Base-by-base conservation (phyloP, 2,797 vertebrate species). In the Netta rufina region DNA sequence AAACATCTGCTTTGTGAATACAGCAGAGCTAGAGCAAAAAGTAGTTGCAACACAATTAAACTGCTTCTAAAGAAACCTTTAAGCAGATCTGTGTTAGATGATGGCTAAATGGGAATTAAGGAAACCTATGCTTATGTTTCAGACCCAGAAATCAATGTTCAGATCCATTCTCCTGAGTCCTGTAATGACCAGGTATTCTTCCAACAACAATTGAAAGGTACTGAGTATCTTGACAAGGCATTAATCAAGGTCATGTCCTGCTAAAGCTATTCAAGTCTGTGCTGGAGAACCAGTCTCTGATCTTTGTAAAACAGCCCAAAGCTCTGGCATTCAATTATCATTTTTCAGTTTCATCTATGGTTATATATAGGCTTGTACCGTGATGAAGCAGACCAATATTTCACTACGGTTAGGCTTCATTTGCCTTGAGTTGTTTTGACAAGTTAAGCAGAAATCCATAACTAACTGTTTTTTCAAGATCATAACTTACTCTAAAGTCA, bases 381-480 rank as follows among this genome's bases (percentile, higher is more conserved):
- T 60, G 62, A 81, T 74, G 57, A 66, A 91, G 47, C 54, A 93
- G 58, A 28, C 38, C 51, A 74, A 72, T 93, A 95, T 96, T 95
- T 95, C 87, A 91, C 41, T 47, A 8, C 86, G 73, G 79, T 83
- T 89, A 69, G 28, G 83, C 30, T 93, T 96, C 89, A 95, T 96
- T 94, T 96, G 70, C 90, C 67, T 94, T 84, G 76, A 87, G 36
- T 58, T 94, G 87, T 96, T 93, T 95, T 76, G 79, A 92, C 53
- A 96, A 74, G 58, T 90, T 93, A 94, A 96, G 75, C 38, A 58
- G 79, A 38, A 93, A 84, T 87, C 54, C 22, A 83, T 86, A 95
- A 95, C 89, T 89, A 47, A 61, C 33, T 56, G 36, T 83, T 95
- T 89, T 92, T 92, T 67, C 89, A 90, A 87, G 72, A 92, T 27